Percentiles rank a stretch among this genome's conserved stretches.
These are phyloP conservation scores for Nymphicus hollandicus DNA, from an alignment of 2,113 vertebrate genomes.

Conservation along the genomic window DNA sequence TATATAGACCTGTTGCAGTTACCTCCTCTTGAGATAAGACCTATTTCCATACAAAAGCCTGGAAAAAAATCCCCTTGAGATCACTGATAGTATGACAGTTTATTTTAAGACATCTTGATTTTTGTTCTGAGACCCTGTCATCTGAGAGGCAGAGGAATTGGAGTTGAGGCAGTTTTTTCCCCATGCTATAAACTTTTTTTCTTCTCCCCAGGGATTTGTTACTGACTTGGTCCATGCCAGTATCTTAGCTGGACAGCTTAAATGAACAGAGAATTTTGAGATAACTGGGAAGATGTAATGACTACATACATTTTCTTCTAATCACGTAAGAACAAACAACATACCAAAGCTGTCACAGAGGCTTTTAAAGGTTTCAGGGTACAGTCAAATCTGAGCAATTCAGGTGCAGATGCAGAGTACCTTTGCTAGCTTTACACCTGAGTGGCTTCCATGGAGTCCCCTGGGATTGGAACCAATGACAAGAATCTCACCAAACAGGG, in stretches of 20 bases:
- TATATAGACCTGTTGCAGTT: not conserved
- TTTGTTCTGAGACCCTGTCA: not conserved
- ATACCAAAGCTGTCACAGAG: not conserved
- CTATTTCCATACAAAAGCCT: conserved; percentile 40
- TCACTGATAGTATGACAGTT: not conserved
- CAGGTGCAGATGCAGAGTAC: not conserved
- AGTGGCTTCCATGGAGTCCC: not conserved
- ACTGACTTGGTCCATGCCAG: not conserved
- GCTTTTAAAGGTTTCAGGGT: not conserved
- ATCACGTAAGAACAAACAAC: not conserved
- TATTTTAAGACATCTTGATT: conserved; percentile 39
- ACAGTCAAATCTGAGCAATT: not conserved
- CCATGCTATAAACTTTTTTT: not conserved
- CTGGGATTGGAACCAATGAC: not conserved
- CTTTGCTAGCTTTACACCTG: not conserved
- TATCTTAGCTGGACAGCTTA: not conserved
- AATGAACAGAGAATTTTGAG: not conserved
- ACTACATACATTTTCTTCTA: not conserved
- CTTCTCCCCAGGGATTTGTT: not conserved
- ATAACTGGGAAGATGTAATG: not conserved
- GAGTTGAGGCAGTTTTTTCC: not conserved
- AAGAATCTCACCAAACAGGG: not conserved
- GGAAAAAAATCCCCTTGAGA: not conserved
- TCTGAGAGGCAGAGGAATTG: not conserved
- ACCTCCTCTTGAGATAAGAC: conserved; percentile 19